Conservation (phyloP, 2,888 invertebrate species). For the Drosophila hamatofila region DNA sequence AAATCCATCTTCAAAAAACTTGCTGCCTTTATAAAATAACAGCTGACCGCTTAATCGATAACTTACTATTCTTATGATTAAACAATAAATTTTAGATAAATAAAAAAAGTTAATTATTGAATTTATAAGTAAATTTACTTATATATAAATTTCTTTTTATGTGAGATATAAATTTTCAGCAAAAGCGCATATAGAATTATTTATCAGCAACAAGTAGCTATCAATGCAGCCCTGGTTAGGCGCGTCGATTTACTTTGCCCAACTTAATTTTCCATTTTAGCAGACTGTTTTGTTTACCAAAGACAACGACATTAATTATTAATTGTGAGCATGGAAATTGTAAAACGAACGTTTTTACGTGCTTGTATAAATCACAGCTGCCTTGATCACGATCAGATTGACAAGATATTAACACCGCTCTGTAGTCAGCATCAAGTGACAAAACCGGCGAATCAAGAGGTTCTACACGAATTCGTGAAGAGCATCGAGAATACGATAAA, state of each 20-base stretch:
- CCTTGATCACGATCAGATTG: constrained; percentile 52
- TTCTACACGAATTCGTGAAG: constrained; percentile 49
- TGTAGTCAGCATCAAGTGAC: constrained; percentile 47
- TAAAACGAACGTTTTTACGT: constrained; percentile 57
- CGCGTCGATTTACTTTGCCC: neutral
- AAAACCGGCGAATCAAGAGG: constrained; percentile 44
- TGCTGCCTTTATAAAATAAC: neutral
- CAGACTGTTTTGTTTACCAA: neutral
- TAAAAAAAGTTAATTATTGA: neutral
- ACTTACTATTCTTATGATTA: too few species aligned
- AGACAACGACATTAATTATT: neutral
- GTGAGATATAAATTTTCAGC: neutral
- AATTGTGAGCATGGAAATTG: constrained; percentile 47
- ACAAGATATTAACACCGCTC: constrained; percentile 51
- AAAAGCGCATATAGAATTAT: neutral
- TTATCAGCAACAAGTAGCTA: neutral
- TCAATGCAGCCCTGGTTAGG: constrained; percentile 36
- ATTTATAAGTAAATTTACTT: neutral
- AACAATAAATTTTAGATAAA: too few species aligned
- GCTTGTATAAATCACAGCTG: constrained; percentile 66
- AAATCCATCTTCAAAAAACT: too few species aligned
- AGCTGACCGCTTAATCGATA: neutral
- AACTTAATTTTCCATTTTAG: neutral
- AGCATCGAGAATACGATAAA: constrained; percentile 41
- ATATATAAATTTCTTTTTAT: neutral